Conservation (phyloP, 1,140 invertebrate species). For the Alviniconcha marisindica region DNA sequence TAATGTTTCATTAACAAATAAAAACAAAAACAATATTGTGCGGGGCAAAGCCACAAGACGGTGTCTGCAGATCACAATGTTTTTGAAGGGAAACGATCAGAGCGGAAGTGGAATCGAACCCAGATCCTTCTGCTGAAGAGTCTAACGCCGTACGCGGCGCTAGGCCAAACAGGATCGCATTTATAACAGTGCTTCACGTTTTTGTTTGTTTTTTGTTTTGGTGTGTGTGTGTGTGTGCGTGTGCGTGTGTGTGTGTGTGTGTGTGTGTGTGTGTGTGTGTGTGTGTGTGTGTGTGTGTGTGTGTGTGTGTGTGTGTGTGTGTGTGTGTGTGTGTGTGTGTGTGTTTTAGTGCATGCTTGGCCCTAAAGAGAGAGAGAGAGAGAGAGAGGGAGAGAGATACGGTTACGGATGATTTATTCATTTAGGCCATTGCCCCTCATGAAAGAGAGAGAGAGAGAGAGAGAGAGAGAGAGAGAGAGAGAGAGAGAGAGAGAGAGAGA, state of each 20-base stretch:
- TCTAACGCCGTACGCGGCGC: too few relatives aligned
- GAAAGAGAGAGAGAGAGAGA: neutral
- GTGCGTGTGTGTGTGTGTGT: constrained; percentile 12
- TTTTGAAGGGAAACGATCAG: too few relatives aligned
- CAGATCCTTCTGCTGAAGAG: too few relatives aligned
- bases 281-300: constrained; percentile 23
- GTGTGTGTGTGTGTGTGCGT: neutral
- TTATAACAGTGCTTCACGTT: neutral
- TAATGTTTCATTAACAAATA: too few relatives aligned
- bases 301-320: constrained; percentile 32
- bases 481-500: neutral
- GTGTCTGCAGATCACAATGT: too few relatives aligned
- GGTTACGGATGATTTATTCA: neutral
- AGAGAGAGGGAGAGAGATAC: neutral
- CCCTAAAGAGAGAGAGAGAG: neutral
- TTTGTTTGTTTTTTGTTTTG: neutral
- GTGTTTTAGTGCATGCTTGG: neutral
- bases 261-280: constrained; percentile 21
- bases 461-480: neutral
- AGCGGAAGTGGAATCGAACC: too few relatives aligned
- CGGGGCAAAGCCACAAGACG: too few relatives aligned
- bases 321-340: constrained; percentile 25
- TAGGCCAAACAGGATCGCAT: too few relatives aligned
- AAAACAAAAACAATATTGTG: too few relatives aligned
- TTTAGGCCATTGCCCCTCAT: too few relatives aligned